phyloP scores from a whole-genome alignment of 1,140 invertebrate genomes.

The Papilio aristodemus region DNA sequence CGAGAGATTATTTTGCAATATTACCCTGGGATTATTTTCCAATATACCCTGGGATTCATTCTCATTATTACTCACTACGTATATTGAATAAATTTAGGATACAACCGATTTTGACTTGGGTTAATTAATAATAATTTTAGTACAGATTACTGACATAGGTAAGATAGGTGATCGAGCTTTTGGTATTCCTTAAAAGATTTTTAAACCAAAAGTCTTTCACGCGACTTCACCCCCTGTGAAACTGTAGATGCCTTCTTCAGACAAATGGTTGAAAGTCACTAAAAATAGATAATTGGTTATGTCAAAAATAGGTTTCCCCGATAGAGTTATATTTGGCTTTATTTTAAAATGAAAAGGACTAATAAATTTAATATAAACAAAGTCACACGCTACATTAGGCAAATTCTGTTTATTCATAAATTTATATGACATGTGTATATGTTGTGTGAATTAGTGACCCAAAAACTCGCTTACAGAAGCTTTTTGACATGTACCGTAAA shows the following conservation, averaged over 20 bases:
- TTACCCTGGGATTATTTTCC: conserved; percentile 10
- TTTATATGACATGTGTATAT: conserved; percentile 38
- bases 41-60: conserved; percentile 15
- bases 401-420: conserved; percentile 35
- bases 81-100: conserved; percentile 9
- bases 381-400: conserved; percentile 28
- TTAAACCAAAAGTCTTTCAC: no score
- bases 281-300: no score
- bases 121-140: not conserved
- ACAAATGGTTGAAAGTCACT: no score
- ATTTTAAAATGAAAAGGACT: not conserved
- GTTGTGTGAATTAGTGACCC: conserved; percentile 37
- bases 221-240: no score
- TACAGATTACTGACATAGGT: no score
- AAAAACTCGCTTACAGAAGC: conserved; percentile 38
- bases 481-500: conserved; percentile 42
- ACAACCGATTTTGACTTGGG: not conserved
- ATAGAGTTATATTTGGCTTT: no score
- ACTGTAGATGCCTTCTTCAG: no score
- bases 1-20: conserved; percentile 5
- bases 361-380: conserved; percentile 1
- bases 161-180: no score
- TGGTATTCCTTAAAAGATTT: no score
- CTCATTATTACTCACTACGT: conserved; percentile 5
- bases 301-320: no score